A percentile compares a stretch with the other conserved stretches of the same genome.
Evolutionary conservation across 1,140 invertebrate genomes (phyloP).

Genomic region (Diploscapter pachys): DNA sequence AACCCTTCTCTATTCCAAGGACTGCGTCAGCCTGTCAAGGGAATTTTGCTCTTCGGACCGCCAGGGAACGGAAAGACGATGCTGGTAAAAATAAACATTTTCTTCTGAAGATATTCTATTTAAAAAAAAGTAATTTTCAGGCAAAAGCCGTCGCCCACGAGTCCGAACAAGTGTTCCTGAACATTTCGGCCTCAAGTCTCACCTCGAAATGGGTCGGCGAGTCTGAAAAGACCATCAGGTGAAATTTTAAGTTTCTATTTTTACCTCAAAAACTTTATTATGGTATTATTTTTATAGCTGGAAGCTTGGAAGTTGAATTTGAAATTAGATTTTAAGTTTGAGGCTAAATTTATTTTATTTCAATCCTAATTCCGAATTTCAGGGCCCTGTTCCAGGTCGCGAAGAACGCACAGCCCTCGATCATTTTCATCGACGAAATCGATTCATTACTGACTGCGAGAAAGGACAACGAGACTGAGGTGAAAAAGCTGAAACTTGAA

Average conservation of each 20-base stretch:
- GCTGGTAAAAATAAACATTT: not conserved
- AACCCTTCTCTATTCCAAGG: conserved; percentile 75
- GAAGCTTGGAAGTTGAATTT: no score
- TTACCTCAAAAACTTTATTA: no score
- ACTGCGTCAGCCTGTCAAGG: conserved; percentile 82
- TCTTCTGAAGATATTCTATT: not conserved
- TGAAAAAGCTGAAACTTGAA: conserved; percentile 47
- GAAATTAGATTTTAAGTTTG: no score
- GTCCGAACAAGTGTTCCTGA: conserved; percentile 61
- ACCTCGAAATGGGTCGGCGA: conserved; percentile 62
- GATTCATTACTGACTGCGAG: conserved; percentile 84
- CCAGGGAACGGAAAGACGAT: conserved; percentile 80
- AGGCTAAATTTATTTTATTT: no score
- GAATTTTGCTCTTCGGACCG: conserved; percentile 88
- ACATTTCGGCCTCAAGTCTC: conserved; percentile 61
- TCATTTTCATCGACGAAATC: conserved; percentile 90
- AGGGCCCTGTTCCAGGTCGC: conserved; percentile 63
- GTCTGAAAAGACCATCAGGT: conserved; percentile 63
- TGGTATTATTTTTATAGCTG: no score
- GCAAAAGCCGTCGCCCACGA: conserved; percentile 66
- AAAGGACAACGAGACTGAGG: conserved; percentile 84
- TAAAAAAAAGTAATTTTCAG: conserved; percentile 63
- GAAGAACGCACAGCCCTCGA: conserved; percentile 65
- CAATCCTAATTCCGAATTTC: no score
- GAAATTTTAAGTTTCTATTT: conserved; percentile 23